A percentile compares a stretch with the other conserved stretches of the same genome.
Conservation (phyloP, 1,140 invertebrate genomes). For the Brachionus sp. region DNA sequence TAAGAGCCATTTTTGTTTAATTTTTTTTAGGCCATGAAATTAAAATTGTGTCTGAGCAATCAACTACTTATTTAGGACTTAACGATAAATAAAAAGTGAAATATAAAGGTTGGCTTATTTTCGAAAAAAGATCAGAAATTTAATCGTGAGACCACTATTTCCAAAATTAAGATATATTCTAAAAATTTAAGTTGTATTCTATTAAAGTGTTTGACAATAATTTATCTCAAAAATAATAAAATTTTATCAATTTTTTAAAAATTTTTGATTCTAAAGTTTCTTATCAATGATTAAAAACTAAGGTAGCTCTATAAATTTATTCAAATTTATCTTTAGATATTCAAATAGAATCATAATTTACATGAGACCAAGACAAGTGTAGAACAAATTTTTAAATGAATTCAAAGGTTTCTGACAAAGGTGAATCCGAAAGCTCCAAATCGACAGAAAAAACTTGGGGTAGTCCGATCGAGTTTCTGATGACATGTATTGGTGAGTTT, state of each 20-base stretch:
- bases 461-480: conserved; percentile 11
- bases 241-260: neutral
- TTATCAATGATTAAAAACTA: neutral
- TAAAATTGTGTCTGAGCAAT: neutral
- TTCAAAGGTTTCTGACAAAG: neutral
- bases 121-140: no score
- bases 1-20: neutral
- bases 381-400: neutral
- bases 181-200: neutral
- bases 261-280: neutral
- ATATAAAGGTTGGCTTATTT: neutral
- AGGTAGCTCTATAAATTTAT: neutral
- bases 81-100: neutral
- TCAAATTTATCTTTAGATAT: neutral
- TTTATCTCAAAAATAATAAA: neutral
- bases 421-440: neutral
- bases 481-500: conserved; percentile 18
- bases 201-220: neutral
- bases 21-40: neutral
- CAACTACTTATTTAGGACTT: neutral
- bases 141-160: no score
- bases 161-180: neutral
- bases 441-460: neutral
- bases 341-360: neutral
- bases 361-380: neutral